Evolutionary conservation across 2,113 vertebrate species (phyloP).

Genomic region (Sceloporus undulatus): DNA sequence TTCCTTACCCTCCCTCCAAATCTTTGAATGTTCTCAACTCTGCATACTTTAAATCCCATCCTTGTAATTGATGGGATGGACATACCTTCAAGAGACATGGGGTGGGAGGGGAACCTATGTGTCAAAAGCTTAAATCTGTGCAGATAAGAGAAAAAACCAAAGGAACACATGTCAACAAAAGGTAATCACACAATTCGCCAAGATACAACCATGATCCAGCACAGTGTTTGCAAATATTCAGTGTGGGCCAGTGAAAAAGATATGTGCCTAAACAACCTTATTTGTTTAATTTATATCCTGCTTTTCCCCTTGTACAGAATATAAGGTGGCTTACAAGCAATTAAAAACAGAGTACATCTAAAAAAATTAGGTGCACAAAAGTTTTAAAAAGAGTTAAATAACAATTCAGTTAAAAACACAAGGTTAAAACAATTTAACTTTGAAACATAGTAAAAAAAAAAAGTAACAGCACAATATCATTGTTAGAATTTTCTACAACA

Average conservation of each 20-base stretch:
- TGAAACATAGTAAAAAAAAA: too few species aligned
- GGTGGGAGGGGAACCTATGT: background rate
- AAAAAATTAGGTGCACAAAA: too few species aligned
- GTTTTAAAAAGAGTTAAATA: too few species aligned
- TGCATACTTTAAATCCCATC: background rate
- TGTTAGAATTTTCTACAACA: too few species aligned
- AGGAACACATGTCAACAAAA: background rate
- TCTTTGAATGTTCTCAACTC: background rate
- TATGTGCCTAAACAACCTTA: background rate
- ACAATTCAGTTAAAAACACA: too few species aligned
- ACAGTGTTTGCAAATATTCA: background rate
- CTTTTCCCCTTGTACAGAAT: too few species aligned
- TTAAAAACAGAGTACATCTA: too few species aligned
- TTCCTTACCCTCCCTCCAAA: background rate
- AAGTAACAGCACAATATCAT: too few species aligned
- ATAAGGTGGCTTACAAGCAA: too few species aligned
- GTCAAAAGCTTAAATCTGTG: background rate
- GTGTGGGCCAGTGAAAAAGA: background rate
- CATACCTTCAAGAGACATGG: background rate
- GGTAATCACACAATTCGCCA: too few species aligned
- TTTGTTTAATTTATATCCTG: background rate
- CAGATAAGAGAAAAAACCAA: fast-evolving
- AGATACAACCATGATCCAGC: background rate
- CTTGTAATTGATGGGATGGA: constrained; percentile 21
- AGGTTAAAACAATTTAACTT: too few species aligned